These are phyloP conservation scores for Stichopus chloronotus DNA, from an alignment of 35 echinoderm and acorn worm genomes.

Conservation along the genomic window DNA sequence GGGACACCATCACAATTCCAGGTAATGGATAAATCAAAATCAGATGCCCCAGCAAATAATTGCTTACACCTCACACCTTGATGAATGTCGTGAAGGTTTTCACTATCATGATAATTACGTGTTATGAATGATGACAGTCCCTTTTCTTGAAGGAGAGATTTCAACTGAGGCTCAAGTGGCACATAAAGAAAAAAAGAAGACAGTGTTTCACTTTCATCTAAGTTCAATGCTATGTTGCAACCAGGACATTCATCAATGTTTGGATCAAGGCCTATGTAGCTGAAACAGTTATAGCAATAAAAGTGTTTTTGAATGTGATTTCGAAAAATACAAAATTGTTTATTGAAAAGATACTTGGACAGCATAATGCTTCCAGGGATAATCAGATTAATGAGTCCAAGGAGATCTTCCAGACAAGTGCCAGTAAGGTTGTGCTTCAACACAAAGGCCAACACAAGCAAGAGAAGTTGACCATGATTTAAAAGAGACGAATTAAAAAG, in stretches of 20 bases:
- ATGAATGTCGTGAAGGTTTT: slow-evolving; percentile 1
- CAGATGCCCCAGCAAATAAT: background rate
- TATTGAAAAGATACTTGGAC: slow-evolving; percentile 1
- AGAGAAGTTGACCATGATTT: background rate
- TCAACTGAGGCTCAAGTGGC: background rate
- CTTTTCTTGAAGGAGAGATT: background rate
- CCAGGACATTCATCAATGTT: slow-evolving; percentile 8
- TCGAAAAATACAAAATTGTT: background rate
- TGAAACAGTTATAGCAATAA: slow-evolving; percentile 2
- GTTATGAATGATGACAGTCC: background rate
- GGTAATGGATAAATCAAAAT: too few species aligned
- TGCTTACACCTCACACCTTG: background rate
- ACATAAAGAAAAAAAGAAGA: background rate
- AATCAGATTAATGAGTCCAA: background rate
- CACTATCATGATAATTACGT: background rate
- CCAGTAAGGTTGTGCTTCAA: background rate
- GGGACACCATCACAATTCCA: slow-evolving; percentile 44
- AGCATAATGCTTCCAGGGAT: background rate
- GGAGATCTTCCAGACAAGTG: background rate
- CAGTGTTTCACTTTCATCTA: background rate
- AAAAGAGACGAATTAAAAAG: background rate
- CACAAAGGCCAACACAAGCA: background rate
- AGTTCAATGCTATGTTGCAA: background rate
- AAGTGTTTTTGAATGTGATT: background rate
- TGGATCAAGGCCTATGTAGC: background rate